Base-by-base conservation (phyloP, 2,888 invertebrate species). In the Coremacera marginata region DNA sequence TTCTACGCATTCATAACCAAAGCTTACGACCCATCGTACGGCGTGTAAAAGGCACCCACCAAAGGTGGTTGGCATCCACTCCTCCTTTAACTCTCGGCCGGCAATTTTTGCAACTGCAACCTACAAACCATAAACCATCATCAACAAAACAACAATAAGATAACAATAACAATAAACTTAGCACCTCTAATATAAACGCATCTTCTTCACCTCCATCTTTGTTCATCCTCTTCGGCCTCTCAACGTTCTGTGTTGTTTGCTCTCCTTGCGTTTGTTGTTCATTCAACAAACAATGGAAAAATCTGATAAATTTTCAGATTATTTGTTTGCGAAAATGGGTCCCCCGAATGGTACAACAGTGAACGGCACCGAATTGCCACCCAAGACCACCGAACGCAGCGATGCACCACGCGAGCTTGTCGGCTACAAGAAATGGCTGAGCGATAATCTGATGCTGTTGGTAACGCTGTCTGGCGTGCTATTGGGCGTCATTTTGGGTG, bases 311-410 rank as follows among this genome's bases (percentile, higher is more conserved):
- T 93, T 94, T 92, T 93, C 94, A 93, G 94, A 94, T 90, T 94
- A 94, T 90, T 91, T 94, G 90, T 94, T 94, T 89, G 93, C 94
- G 90, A 94, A 94, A 92, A 94, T 94, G 94, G 93, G 94, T 88
- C 92, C 93, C 84, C 92, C 92, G 81, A 91, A 91, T 83, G 90
- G 91, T 82, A 91, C 86, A 79, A 87, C 89, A 79, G 84, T 86
- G 78, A 88, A 88, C 80, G 89, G 89, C 80, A 87, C 87, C 81
- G 86, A 92, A 86, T 84, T 90, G 86, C 89, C 90, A 80, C 91
- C 92, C 84, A 92, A 92, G 89, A 87, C 88, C 62, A 92, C 92
- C 68, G 92, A 92, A 83, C 91, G 91, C 83, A 91, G 92, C 85
- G 91, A 92, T 81, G 93, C 93, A 81, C 92, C 92, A 82, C 90